Base-by-base conservation (phyloP, 37 sponge, comb jelly and placozoan genomes). In the Haliclona indistincta region DNA sequence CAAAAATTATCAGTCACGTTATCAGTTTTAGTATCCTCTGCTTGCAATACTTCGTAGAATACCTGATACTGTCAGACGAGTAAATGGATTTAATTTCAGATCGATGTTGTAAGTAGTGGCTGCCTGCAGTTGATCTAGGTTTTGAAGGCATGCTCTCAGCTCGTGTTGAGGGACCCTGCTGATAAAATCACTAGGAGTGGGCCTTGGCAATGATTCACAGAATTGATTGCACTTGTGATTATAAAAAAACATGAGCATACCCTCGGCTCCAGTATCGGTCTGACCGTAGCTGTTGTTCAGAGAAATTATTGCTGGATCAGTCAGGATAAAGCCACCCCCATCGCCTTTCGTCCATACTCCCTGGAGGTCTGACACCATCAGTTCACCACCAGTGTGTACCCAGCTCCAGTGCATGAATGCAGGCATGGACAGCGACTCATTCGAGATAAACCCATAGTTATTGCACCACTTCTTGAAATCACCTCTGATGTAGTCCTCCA, bases 321-420 rank as follows among this genome's bases (percentile, higher is more conserved):
- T 84, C 4, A 84, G 78, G 30, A 38, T 60, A 61, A 67, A 82
- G 36, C 22, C 54, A 13, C 53, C 13, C 5, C 56, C 26, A 35
- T 71, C 73, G 33, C 62, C 54, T 23, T 4, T 38, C 13, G 2
- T 38, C 43, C 71, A 29, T 11, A 84, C 84, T 1, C 84, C 84
- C 36, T 84, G 84, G 34, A 84, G 40, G 65, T 84, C 84, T 42
- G 78, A 70, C 22, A 77, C 56, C 84, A 84, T 84, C 41, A 49
- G 26, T 20, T 84, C 63, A 23, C 84, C 84, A 38, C 43, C 39
- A 23, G 77, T 84, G 84, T 84, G 71, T 1, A 30, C 44, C 84
- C 84, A 84, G 29, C 63, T 69, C 84, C 84, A 84, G 65, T 84
- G 84, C 64, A 63, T 63, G 65, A 84, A 84, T 0, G 71, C 77